Evolutionary conservation across 2,113 vertebrate species (phyloP), one percentile per base, ranked within the genome.

Genomic region (Sturnira hondurensis): DNA sequence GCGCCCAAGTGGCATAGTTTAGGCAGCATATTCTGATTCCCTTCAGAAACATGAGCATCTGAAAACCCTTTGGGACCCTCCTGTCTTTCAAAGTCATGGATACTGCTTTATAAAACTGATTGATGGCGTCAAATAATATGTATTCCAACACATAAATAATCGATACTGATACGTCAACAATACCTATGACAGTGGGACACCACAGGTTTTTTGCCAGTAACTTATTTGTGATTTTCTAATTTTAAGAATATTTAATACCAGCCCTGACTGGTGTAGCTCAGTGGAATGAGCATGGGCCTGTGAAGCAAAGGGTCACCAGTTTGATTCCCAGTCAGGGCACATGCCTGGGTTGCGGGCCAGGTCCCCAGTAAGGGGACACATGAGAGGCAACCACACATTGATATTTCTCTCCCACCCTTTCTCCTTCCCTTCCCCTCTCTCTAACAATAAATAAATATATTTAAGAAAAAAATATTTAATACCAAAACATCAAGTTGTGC

Each of bases 381-480:
- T n/a, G n/a, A n/a, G n/a, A n/a, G n/a, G n/a, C n/a, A n/a, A n/a
- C n/a, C n/a, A n/a, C n/a, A n/a, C n/a, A n/a, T n/a, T n/a, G n/a
- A n/a, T n/a, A n/a, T n/a, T n/a, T n/a, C n/a, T n/a, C n/a, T n/a
- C n/a, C n/a, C n/a, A n/a, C n/a, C n/a, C n/a, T n/a, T n/a, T n/a
- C n/a, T n/a, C n/a, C n/a, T n/a, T n/a, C n/a, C n/a, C n/a, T n/a
- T n/a, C n/a, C n/a, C n/a, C n/a, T n/a, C n/a, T n/a, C n/a, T n/a
- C n/a, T n/a, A n/a, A n/a, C n/a, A n/a, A n/a, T n/a, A n/a, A n/a
- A n/a, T n/a, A n/a, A n/a, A n/a, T n/a, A n/a, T n/a, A n/a, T n/a
- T n/a, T n/a, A n/a, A n/a, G n/a, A n/a, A n/a, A 86, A 91, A n/a
- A 61, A 67, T 89, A 86, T 61, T 71, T 88, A 50, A 38, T 83